Base-by-base conservation (phyloP, 2,113 vertebrate genomes). In the Montifringilla adamsi region DNA sequence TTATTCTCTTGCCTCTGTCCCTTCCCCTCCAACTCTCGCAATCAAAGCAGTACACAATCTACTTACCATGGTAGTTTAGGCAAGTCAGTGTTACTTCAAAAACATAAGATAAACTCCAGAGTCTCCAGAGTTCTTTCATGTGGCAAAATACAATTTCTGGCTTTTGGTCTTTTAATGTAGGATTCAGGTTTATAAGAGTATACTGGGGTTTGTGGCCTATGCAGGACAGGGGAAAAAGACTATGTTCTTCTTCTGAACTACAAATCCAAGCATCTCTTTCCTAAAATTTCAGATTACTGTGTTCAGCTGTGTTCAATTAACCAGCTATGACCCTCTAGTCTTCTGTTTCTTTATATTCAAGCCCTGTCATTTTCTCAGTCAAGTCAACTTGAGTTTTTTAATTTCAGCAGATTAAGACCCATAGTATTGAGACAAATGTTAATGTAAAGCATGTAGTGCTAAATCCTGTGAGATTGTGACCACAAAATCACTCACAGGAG, bases 381-480 rank as follows among this genome's bases (percentile, higher is more conserved):
- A 72, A 92, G 52, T 86, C 68, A 87, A 79, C 30, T 49, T 44
- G 15, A 89, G 23, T 23, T 95, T 96, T 92, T 89, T n/a, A 75
- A 96, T 93, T 93, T 91, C 49, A 58, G 19, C 37, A 95, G 64
- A 86, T 89, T 94, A 94, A 95, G 56, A 52, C 72, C 23, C 37
- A 62, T 37, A 76, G 58, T 43, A 35, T 31, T 90, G 64, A 62
- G 58, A 50, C 33, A 93, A 91, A 84, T 90, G 63, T 77, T 92
- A 84, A 93, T 37, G 23, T 87, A 89, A 87, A 84, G 17, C 21
- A 66, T 60, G 11, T 73, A 87, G 52, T 69, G 43, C 21, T 92
- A 89, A 90, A 90, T 90, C 90, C 80, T 76, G 49, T 90, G 90
- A 89, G 86, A 89, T 1, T 41, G 52, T 30, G 27, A 43, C 53